phyloP scores from a whole-genome alignment of 2,888 invertebrate species.

The Fragum sueziense region DNA sequence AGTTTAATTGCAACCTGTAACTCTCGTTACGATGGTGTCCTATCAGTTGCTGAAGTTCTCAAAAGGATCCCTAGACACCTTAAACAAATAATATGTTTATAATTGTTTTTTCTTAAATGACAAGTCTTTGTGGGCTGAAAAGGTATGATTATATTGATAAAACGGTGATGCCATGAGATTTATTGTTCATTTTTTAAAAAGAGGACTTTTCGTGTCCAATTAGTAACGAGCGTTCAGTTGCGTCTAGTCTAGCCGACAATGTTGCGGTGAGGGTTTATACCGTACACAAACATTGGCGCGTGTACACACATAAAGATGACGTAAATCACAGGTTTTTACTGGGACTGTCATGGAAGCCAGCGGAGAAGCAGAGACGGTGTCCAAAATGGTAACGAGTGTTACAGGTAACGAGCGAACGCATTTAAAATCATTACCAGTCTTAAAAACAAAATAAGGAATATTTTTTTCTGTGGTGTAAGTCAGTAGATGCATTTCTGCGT shows the following conservation, averaged over 20 bases:
- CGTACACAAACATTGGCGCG: neutral
- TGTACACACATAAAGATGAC: neutral
- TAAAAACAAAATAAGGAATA: neutral
- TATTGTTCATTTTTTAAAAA: neutral
- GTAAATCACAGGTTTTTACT: neutral
- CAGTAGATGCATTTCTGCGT: neutral
- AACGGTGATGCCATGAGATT: neutral
- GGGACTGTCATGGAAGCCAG: neutral
- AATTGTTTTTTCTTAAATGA: neutral
- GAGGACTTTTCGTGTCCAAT: neutral
- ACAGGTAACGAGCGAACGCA: neutral
- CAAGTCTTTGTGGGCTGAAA: neutral
- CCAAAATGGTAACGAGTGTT: neutral
- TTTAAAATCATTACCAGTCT: neutral
- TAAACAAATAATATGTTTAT: neutral
- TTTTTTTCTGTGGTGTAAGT: neutral
- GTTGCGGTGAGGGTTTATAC: neutral
- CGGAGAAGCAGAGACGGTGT: neutral
- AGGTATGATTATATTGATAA: neutral
- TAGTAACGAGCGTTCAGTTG: neutral
- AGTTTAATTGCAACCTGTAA: neutral
- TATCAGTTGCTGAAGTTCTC: neutral
- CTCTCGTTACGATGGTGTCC: neutral
- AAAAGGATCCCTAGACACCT: neutral
- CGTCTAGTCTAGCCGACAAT: neutral